Evolutionary conservation across 2,113 vertebrate species (phyloP).

Genomic region (Platycercus adscitus): DNA sequence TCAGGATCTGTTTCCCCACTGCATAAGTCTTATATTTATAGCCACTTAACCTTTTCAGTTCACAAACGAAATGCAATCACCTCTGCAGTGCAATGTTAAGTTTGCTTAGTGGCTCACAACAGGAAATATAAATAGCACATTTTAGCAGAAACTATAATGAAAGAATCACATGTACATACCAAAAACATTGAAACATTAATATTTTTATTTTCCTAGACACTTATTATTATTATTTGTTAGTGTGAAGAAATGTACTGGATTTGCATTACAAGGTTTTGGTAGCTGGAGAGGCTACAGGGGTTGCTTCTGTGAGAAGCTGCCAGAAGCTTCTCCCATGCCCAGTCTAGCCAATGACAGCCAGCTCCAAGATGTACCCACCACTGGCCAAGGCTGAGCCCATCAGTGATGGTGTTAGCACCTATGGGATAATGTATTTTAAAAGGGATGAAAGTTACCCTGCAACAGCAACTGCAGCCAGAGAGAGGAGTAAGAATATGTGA

Average conservation of each 20-base stretch:
- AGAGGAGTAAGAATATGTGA: background rate
- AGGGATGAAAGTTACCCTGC: background rate
- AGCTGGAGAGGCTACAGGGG: rapidly evolving
- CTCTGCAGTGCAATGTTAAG: background rate
- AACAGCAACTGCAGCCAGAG: background rate
- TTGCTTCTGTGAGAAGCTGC: background rate
- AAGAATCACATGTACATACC: background rate
- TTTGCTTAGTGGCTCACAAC: background rate
- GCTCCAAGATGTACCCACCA: rapidly evolving
- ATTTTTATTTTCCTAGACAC: background rate
- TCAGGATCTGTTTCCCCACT: background rate
- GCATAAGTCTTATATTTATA: background rate
- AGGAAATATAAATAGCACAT: background rate
- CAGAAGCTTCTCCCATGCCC: background rate
- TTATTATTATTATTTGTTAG: background rate
- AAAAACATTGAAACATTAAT: background rate
- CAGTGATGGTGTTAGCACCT: rapidly evolving
- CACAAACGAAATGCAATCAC: background rate
- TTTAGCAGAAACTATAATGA: background rate
- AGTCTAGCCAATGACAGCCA: background rate
- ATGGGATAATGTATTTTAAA: background rate
- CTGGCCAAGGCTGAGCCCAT: background rate
- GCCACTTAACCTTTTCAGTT: background rate
- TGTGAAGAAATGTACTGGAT: background rate
- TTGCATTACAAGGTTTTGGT: background rate